phyloP scores from a whole-genome alignment of 2,797 vertebrate species.

The Staurois parvus region DNA sequence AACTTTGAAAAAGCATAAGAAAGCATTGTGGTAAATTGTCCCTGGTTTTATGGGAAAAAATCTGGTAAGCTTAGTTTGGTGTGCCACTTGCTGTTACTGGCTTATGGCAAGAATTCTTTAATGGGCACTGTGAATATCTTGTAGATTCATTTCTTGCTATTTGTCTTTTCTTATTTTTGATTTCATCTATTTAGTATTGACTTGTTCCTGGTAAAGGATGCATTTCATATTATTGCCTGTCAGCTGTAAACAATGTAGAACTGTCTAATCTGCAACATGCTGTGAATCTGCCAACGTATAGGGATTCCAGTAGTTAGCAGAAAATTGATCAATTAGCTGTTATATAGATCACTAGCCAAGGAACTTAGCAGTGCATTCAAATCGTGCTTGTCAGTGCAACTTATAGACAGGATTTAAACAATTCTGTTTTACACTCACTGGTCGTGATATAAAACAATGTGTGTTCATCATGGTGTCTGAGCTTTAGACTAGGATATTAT shows the following conservation, averaged over 20 bases:
- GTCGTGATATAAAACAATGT: not conserved
- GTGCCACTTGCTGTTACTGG: too few relatives aligned
- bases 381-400: not conserved
- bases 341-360: slow-evolving; percentile 13
- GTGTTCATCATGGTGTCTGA: not conserved
- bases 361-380: not conserved
- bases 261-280: not conserved
- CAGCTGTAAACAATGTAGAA: not conserved
- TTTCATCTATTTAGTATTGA: not conserved
- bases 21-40: too few relatives aligned
- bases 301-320: not conserved
- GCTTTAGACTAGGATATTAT: not conserved
- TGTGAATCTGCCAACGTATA: not conserved
- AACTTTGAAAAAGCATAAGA: too few relatives aligned
- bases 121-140: too few relatives aligned
- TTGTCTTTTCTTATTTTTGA: not conserved
- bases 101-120: too few relatives aligned
- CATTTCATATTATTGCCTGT: not conserved
- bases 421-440: not conserved
- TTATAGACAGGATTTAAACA: slow-evolving; percentile 6
- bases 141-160: not conserved
- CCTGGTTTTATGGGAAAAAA: too few relatives aligned
- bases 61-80: too few relatives aligned
- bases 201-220: not conserved
- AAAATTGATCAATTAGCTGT: not conserved